Evolutionary conservation across 92 coral and sea anemone genomes (phyloP).

Genomic region (Epizoanthus scotinus): DNA sequence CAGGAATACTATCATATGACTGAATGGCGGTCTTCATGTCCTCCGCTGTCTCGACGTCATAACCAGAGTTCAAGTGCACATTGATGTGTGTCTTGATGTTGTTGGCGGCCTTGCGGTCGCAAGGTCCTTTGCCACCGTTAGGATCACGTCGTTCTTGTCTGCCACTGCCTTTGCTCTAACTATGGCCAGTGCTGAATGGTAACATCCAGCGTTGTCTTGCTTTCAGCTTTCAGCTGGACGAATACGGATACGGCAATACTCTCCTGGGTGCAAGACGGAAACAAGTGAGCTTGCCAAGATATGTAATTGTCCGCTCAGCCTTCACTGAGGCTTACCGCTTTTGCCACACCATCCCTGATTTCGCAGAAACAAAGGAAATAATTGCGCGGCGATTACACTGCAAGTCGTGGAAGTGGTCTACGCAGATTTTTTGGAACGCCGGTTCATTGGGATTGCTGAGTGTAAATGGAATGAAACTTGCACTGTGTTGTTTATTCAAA

Average conservation of each 20-base stretch:
- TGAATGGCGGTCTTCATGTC: too few species aligned
- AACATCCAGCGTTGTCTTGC: constrained; percentile 36
- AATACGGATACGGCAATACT: constrained; percentile 20
- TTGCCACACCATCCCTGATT: constrained; percentile 7
- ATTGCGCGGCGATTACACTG: constrained; percentile 2
- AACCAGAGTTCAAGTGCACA: too few species aligned
- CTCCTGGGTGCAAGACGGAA: constrained; percentile 24
- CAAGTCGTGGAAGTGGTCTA: background rate
- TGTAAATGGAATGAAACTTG: too few species aligned
- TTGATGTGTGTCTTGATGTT: too few species aligned
- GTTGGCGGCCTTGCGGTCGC: constrained; percentile 23
- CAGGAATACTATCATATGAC: too few species aligned
- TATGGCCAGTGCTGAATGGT: constrained; percentile 14
- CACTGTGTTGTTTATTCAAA: too few species aligned
- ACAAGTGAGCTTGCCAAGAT: constrained; percentile 20
- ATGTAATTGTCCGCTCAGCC: constrained; percentile 16
- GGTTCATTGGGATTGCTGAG: constrained; percentile 30
- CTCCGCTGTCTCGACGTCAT: too few species aligned
- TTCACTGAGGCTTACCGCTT: background rate
- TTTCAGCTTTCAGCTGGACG: constrained; percentile 12
- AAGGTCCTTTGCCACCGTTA: constrained; percentile 36
- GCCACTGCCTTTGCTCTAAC: constrained; percentile 18
- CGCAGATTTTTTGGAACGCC: constrained; percentile 24
- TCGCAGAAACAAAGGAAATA: constrained; percentile 12
- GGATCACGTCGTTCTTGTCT: constrained; percentile 11